These are phyloP conservation scores for Sitobion miscanthi DNA, from an alignment of 1,140 invertebrate species.

Conservation along the genomic window DNA sequence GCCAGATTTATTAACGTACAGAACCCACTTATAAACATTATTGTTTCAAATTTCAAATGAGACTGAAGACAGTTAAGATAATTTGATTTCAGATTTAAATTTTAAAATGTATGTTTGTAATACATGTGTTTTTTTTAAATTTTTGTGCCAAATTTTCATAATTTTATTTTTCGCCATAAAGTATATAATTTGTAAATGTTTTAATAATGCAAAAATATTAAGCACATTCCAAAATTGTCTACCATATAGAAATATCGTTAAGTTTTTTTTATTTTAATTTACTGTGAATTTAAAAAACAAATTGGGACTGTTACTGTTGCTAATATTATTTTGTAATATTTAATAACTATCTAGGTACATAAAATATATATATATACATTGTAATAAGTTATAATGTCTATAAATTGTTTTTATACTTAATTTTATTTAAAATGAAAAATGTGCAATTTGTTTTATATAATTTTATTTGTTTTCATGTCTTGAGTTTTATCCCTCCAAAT, in stretches of 20 bases:
- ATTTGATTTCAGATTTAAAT: slow-evolving; percentile 52
- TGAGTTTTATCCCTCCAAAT: slow-evolving; percentile 56
- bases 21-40: slow-evolving; percentile 52
- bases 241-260: slow-evolving; percentile 52
- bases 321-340: slow-evolving; percentile 55
- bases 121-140: slow-evolving; percentile 47
- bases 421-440: slow-evolving; percentile 55
- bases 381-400: slow-evolving; percentile 52
- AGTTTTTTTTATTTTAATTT: slow-evolving; percentile 56
- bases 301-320: slow-evolving; percentile 53
- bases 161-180: slow-evolving; percentile 54
- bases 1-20: slow-evolving; percentile 53
- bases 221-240: slow-evolving; percentile 56
- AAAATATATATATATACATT: slow-evolving; percentile 51
- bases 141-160: slow-evolving; percentile 54
- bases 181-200: slow-evolving; percentile 50
- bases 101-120: slow-evolving; percentile 39
- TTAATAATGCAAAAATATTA: slow-evolving; percentile 26
- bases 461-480: slow-evolving; percentile 56
- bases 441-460: slow-evolving; percentile 57
- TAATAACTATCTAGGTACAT: slow-evolving; percentile 51
- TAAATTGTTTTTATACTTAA: slow-evolving; percentile 57
- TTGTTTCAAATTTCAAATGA: slow-evolving; percentile 55
- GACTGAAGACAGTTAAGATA: slow-evolving; percentile 54
- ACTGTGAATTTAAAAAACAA: slow-evolving; percentile 50